Base-by-base conservation (phyloP, 2,113 vertebrate genomes). In the Oceanites oceanicus region DNA sequence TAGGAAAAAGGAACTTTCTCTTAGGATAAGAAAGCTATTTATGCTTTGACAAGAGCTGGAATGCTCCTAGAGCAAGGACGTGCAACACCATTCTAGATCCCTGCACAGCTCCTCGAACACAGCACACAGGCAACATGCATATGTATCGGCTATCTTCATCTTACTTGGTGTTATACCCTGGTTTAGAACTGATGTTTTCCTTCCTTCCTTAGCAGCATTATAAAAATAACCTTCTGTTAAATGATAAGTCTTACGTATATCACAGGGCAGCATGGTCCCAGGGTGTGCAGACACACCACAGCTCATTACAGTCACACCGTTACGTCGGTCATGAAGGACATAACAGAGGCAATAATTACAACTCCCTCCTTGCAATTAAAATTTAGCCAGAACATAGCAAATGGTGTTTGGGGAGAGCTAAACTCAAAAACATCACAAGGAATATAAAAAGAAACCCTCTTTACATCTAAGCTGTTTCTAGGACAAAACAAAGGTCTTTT, bases 341-440 rank as follows among this genome's bases (percentile, higher is more conserved):
- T 50, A 47, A 67, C 7, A 85, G 61, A 91, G 95, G 92, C 92
- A 95, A 94, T 96, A 96, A 92, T 76, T 82, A 61, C 38, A 63
- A 30, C 58, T 91, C 77, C 32, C 49, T 88, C 71, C 59, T 86
- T 67, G 87, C 77, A 32, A 44, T 67, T 83, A 44, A 47, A 62
- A 68, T 88, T 52, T 55, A 93, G n/a, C 55, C 87, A 82, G 80
- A 45, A 49, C 45, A 70, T 50, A 53, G 67, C 20, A 67, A 92
- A 59, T 11, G 32, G 29, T 58, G 42, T 76, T 4, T 85, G n/a
- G 34, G 86, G 76, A 91, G 30, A 73, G 62, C 44, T 20, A 67
- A 12, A 55, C 44, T 82, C 86, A 20, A 40, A 56, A 90, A 58
- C 49, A 66, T 67, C 52, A 77, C 29, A 20, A 73, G 65, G 75